Percentiles rank a stretch among this genome's conserved stretches.
These are phyloP conservation scores for Drosophila multiciliata DNA, from an alignment of 2,888 invertebrate genomes.

Conservation along the genomic window DNA sequence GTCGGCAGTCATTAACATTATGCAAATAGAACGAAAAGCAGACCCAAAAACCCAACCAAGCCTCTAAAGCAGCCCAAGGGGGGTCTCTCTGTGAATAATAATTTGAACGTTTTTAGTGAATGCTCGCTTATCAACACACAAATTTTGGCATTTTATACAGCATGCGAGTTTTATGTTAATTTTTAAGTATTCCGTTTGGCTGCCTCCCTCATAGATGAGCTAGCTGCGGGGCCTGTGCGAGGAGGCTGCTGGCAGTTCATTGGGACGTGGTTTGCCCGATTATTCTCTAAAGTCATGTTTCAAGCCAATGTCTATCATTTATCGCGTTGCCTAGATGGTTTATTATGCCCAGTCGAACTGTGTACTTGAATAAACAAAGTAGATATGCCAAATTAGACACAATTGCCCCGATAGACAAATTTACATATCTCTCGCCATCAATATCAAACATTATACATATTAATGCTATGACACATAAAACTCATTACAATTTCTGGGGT, in stretches of 20 bases:
- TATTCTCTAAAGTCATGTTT: conserved; percentile 5
- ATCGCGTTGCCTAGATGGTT: neutral
- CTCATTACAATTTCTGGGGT: neutral
- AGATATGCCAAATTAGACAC: conserved; percentile 14
- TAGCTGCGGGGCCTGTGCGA: neutral
- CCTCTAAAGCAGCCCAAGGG: neutral
- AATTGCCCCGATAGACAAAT: conserved; percentile 1
- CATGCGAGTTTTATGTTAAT: conserved; percentile 72
- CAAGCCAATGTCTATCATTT: conserved; percentile 13
- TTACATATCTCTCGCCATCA: conserved; percentile 3
- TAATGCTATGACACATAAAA: neutral
- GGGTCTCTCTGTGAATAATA: conserved; percentile 31
- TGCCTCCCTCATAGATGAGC: conserved; percentile 20
- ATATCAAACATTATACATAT: neutral
- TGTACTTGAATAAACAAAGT: conserved; percentile 21
- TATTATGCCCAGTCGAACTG: conserved; percentile 21
- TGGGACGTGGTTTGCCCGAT: conserved; percentile 1
- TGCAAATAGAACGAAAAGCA: conserved; percentile 49
- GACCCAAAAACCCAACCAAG: neutral
- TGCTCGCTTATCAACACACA: conserved; percentile 59
- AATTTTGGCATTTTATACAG: conserved; percentile 68
- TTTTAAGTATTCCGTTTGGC: conserved; percentile 55
- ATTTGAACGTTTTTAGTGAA: conserved; percentile 52
- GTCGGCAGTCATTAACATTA: conserved; percentile 47
- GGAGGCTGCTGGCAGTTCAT: neutral